These are phyloP conservation scores for Labroides dimidiatus DNA, from an alignment of 2,797 vertebrate species.

Conservation along the genomic window DNA sequence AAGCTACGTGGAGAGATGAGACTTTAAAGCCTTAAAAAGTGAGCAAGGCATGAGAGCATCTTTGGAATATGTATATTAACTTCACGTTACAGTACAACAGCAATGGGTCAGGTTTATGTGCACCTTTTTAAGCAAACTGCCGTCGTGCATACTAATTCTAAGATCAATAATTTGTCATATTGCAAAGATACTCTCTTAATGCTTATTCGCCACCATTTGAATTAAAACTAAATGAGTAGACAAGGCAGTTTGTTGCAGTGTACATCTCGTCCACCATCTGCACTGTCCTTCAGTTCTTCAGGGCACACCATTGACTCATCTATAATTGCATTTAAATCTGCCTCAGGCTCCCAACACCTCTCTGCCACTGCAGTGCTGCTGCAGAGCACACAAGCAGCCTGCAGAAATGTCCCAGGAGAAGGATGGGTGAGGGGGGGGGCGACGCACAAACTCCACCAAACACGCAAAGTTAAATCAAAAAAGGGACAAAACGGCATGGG, in stretches of 20 bases:
- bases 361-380: conserved; percentile 80
- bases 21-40: conserved; percentile 35
- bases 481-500: conserved; percentile 29
- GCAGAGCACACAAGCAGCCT: conserved; percentile 63
- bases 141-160: not conserved
- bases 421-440: too few relatives aligned
- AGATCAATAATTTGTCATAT: not conserved
- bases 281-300: conserved; percentile 44
- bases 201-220: not conserved
- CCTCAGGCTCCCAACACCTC: conserved; percentile 60
- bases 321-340: conserved; percentile 71
- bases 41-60: conserved; percentile 22
- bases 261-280: conserved; percentile 33
- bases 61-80: conserved; percentile 32
- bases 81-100: conserved; percentile 3
- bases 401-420: conserved; percentile 23
- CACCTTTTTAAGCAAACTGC: conserved; percentile 32
- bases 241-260: not conserved
- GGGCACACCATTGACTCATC: conserved; percentile 40
- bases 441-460: conserved; percentile 42
- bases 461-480: conserved; percentile 53
- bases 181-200: not conserved
- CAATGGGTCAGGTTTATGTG: conserved; percentile 10
- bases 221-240: conserved; percentile 19
- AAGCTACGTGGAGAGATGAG: conserved; percentile 29